Evolutionary conservation across 2,888 invertebrate genomes (phyloP), one percentile per base, ranked within the genome.

Genomic region (Erpobdella octoculata): DNA sequence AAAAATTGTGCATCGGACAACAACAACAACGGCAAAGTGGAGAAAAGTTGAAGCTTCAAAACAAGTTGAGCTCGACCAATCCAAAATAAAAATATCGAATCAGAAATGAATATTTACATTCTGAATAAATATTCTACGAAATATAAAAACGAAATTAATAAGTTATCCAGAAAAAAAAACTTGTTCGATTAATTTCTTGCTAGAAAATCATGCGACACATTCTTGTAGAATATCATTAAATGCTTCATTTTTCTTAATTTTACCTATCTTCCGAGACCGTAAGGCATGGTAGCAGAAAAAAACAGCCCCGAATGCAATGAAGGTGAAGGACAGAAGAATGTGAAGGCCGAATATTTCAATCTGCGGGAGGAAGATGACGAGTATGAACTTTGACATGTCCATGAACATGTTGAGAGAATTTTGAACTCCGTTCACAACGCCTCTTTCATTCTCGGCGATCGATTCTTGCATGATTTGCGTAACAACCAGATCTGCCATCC

Each of bases 361-460:
- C 38, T 80, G 76, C 0, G 86, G 85, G 8, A 84, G 78, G 4
- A 81, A 72, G n/a, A 86, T 83, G 58, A 77, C 85, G 66, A 86
- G 78, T 18, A 81, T 72, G 75, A 84, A 85, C 76, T 86, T 86
- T 33, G 85, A 66, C 76, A 86, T 81, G 75, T 85, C 84, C 81
- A 86, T 81, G n/a, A 82, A 74, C 78, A 82, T 82, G 78, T 86
- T 86, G n/a, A 86, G 77, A 1, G 85, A 84, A 67, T 79, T 81
- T 76, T 86, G 86, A 2, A 86, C 85, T 2, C 86, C 86, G 73
- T 82, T 83, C n/a, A 86, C 82, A 6, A 82, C 80, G 5, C 86
- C 86, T 31, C 86, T 79, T 74, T 85, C 82, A 2, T 77, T 74
- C 73, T 86, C 85, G 5, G 74, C 77, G 1, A 86, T 84, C 18